These are phyloP conservation scores for Clavelina lepadiformis DNA, from an alignment of 23 tunicate genomes.

Conservation along the genomic window DNA sequence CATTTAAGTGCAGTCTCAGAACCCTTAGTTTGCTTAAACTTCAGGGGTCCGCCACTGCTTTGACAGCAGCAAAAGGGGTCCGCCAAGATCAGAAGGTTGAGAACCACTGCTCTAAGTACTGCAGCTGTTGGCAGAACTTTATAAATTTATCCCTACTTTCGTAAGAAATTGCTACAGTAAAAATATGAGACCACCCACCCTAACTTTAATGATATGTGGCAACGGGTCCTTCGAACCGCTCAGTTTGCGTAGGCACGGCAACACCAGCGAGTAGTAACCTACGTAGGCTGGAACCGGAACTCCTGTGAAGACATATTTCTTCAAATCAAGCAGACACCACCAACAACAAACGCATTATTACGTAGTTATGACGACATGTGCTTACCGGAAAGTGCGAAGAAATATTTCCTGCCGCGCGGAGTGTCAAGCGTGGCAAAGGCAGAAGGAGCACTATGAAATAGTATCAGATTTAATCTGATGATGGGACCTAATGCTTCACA, in stretches of 20 bases:
- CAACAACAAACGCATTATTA: no score
- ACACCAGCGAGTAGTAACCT: constrained; percentile 60
- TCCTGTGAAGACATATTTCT: constrained; percentile 31
- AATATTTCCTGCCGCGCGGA: constrained; percentile 44
- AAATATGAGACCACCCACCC: no score
- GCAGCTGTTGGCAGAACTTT: no score
- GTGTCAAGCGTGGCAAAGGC: constrained; percentile 82
- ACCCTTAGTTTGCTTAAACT: no score
- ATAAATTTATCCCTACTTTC: no score
- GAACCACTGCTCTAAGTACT: no score
- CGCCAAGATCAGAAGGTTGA: no score
- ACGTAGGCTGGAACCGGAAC: constrained; percentile 83
- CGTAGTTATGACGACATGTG: neutral
- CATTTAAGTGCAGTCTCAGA: no score
- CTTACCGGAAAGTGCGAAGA: constrained; percentile 88
- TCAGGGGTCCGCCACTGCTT: no score
- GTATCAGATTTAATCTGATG: neutral
- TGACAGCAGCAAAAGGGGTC: no score
- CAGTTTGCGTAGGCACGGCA: constrained; percentile 66
- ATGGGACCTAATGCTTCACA: no score
- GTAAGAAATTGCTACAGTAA: no score
- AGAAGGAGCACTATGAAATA: constrained; percentile 70
- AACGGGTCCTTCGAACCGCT: constrained; percentile 60
- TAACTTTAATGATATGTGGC: constrained; percentile 46
- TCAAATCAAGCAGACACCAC: neutral